Evolutionary conservation across 2,113 vertebrate species (phyloP).

Genomic region (Marmota flaviventris): DNA sequence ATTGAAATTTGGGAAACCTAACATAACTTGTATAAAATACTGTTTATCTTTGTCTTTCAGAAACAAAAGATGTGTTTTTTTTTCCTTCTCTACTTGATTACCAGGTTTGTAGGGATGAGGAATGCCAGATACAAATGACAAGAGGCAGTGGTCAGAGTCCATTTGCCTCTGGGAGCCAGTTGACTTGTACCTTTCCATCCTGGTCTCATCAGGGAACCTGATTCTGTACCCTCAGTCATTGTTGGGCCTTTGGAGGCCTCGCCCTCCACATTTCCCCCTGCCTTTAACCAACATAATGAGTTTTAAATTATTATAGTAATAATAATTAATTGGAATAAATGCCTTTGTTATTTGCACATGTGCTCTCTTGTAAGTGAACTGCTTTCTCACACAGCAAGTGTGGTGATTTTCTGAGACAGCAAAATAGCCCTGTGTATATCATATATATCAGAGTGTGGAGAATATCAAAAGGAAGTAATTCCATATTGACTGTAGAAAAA

Average conservation of each 20-base stretch:
- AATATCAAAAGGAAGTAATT: neutral
- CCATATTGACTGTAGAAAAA: neutral
- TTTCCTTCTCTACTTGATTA: neutral
- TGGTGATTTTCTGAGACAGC: neutral
- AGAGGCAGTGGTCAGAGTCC: neutral
- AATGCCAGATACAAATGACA: neutral
- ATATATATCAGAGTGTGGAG: no score
- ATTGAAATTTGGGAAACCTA: neutral
- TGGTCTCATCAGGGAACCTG: neutral
- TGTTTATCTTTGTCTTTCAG: neutral
- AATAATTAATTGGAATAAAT: constrained; percentile 35
- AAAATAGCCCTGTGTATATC: neutral
- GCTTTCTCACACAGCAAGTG: neutral
- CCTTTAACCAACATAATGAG: neutral
- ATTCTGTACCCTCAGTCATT: neutral
- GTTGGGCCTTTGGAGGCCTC: accelerated
- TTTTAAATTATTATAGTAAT: neutral
- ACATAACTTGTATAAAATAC: neutral
- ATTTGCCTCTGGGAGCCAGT: neutral
- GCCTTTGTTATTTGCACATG: neutral
- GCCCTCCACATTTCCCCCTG: neutral
- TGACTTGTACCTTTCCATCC: neutral
- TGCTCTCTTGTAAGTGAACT: neutral
- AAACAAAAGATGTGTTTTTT: neutral
- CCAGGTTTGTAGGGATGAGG: neutral